Conservation (phyloP, 2,113 vertebrate species). For the Apistogramma diplotaenia region DNA sequence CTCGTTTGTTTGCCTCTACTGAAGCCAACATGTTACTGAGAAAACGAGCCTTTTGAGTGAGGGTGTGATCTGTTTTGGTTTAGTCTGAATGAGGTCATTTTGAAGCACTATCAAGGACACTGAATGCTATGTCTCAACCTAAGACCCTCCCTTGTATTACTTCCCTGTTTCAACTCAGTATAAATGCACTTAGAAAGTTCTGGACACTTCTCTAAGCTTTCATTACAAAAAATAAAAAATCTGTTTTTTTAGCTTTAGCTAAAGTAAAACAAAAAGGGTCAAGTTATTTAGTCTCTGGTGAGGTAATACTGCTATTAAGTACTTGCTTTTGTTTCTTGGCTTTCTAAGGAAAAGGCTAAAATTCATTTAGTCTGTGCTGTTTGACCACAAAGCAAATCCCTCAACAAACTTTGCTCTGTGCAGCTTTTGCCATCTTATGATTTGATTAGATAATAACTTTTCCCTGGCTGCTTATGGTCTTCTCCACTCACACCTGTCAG, state of each 20-base stretch:
- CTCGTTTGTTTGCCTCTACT: not conserved
- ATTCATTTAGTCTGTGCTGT: not conserved
- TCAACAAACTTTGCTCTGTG: not conserved
- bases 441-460: conserved; percentile 42
- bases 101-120: not conserved
- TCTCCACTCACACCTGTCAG: conserved; percentile 38
- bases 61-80: conserved; percentile 45
- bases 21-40: not conserved
- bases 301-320: not conserved
- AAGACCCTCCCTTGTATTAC: not conserved
- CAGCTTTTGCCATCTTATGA: conserved; percentile 37
- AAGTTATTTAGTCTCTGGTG: not conserved
- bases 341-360: not conserved
- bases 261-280: not conserved
- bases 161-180: not conserved
- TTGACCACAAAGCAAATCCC: conserved; percentile 5
- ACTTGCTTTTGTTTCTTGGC: not conserved
- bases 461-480: conserved; percentile 37
- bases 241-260: not conserved
- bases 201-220: not conserved
- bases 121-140: not conserved
- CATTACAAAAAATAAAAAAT: not conserved
- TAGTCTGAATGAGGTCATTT: conserved; percentile 35
- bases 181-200: not conserved
- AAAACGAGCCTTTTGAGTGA: not conserved